Conservation (phyloP, 2,888 invertebrate genomes). For the Mimas tiliae region DNA sequence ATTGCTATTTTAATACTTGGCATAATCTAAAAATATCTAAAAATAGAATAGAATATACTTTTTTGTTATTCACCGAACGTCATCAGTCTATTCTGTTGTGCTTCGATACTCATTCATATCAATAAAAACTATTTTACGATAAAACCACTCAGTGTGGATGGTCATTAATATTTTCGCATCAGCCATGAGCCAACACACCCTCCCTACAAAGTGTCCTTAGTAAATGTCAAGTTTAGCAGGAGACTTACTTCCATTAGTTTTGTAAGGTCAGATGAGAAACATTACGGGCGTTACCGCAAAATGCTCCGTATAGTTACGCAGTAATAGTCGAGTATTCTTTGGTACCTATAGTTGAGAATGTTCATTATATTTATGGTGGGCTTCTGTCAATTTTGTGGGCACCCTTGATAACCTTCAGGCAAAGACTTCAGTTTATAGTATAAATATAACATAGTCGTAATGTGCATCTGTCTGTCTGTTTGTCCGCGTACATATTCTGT, state of each 20-base stretch:
- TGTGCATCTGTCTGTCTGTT: too few species aligned
- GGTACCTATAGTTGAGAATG: too few species aligned
- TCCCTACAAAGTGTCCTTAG: neutral
- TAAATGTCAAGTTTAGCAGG: slow-evolving; percentile 6
- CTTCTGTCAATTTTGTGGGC: too few species aligned
- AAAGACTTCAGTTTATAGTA: too few species aligned
- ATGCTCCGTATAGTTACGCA: neutral
- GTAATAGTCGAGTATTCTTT: neutral
- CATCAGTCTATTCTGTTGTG: too few species aligned
- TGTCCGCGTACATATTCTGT: too few species aligned
- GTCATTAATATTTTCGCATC: neutral
- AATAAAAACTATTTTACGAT: neutral
- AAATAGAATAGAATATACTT: too few species aligned
- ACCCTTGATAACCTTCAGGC: too few species aligned
- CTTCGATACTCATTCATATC: neutral
- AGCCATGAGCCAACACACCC: neutral
- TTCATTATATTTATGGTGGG: too few species aligned
- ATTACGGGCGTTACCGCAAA: neutral
- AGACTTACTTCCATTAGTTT: neutral
- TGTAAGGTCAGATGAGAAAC: neutral
- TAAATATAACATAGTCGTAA: too few species aligned
- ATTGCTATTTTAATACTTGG: too few species aligned
- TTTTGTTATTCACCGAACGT: neutral
- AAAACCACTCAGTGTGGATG: neutral
- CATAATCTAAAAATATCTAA: too few species aligned